A percentile compares a stretch with the other conserved stretches of the same genome.
Conservation (phyloP, 2,113 vertebrate genomes). For the Cyprinus carpio region DNA sequence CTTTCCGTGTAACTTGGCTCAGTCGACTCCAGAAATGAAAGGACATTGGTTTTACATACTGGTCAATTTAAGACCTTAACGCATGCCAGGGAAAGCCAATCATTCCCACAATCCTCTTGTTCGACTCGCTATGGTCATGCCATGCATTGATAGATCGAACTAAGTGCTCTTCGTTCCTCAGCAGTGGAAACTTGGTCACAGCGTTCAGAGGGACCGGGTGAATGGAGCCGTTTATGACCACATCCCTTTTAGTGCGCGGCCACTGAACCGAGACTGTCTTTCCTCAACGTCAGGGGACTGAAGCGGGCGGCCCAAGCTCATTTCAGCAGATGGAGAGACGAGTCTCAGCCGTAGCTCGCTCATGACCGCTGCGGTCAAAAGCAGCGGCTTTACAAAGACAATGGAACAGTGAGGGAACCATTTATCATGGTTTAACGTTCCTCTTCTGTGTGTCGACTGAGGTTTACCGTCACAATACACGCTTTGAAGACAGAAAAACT, state of each 20-base stretch:
- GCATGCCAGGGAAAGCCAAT: conserved; percentile 31
- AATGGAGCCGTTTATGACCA: conserved; percentile 55
- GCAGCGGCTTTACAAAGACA: conserved; percentile 71
- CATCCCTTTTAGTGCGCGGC: conserved; percentile 64
- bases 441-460: conserved; percentile 16
- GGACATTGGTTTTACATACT: conserved; percentile 41
- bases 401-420: conserved; percentile 53
- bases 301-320: conserved; percentile 56
- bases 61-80: conserved; percentile 45
- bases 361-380: conserved; percentile 68
- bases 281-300: conserved; percentile 61
- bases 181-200: conserved; percentile 52
- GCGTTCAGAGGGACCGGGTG: conserved; percentile 41
- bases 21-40: conserved; percentile 48
- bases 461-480: not conserved
- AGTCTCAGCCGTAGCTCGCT: conserved; percentile 61
- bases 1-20: conserved; percentile 59
- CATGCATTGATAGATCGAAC: conserved; percentile 47
- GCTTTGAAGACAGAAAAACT: not conserved
- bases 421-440: conserved; percentile 1
- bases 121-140: conserved; percentile 40
- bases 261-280: conserved; percentile 66
- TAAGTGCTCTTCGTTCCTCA: conserved; percentile 39
- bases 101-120: conserved; percentile 52
- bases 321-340: conserved; percentile 64